Evolutionary conservation across 2,888 invertebrate species (phyloP), one percentile per base, ranked within the genome.

Genomic region (Apamea epomidion): DNA sequence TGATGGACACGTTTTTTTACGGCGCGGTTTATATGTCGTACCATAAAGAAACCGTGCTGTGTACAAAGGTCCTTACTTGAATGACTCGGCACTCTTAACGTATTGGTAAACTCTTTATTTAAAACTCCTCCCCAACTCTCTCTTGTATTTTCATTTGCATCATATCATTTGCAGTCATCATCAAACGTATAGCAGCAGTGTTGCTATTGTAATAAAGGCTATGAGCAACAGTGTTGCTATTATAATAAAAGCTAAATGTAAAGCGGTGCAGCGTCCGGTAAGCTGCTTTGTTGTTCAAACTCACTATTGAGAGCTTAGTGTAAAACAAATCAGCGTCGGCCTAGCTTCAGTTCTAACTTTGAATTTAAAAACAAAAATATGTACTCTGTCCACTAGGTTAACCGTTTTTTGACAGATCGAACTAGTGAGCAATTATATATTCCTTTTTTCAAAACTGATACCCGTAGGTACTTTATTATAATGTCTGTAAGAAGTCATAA

Each of bases 211-310:
- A 54, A 51, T 78, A 78, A 80, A 45, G 21, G 69, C 45, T n/a
- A 18, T 18, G 10, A 45, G 32, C 62, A 4, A 37, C 18, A 58
- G 10, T 4, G 25, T 25, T 3, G 16, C 42, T n/a, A 16, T n/a
- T 68, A n/a, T 25, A 42, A 42, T 68, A 68, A 42, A 68, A 67
- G 37, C 68, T 42, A 25, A 29, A 32, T 14, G 60, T 10, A 62
- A 54, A 75, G 68, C 29, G 74, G 10, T 74, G 37, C 10, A 75
- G 69, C 68, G 37, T 76, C 48, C 62, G 42, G 25, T 58, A 54
- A 83, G 62, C 77, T 4, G 83, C 42, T 83, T 83, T 76, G 76
- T 83, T 83, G 65, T 62, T 78, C 51, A 71, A 42, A 7, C n/a
- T 60, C 37, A 29, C 60, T 60, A 71, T 77, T 77, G 84, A 62